Evolutionary conservation across 2,888 invertebrate genomes (phyloP).

Genomic region (Stegophylla sp.): DNA sequence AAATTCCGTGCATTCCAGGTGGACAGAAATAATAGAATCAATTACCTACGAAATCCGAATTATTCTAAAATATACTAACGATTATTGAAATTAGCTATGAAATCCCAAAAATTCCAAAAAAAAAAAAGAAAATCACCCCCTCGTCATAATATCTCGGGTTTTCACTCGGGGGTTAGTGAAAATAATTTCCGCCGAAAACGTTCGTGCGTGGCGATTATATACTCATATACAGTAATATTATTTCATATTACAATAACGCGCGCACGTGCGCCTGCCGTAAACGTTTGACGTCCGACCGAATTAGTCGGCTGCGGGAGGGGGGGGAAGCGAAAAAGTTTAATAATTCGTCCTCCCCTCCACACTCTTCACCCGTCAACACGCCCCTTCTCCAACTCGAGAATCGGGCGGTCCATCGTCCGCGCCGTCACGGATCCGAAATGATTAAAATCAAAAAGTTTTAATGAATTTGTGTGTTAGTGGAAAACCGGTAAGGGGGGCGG

Average conservation of each 20-base stretch:
- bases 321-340: neutral
- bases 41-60: too few species aligned
- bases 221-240: neutral
- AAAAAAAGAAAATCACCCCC: too few species aligned
- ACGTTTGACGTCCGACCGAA: conserved; percentile 5
- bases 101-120: too few species aligned
- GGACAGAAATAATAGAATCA: too few species aligned
- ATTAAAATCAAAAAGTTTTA: conserved; percentile 52
- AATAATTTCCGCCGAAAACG: too few species aligned
- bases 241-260: too few species aligned
- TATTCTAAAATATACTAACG: too few species aligned
- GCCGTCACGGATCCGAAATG: conserved; percentile 14
- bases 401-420: neutral
- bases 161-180: too few species aligned
- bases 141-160: too few species aligned
- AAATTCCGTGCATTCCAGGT: too few species aligned
- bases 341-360: neutral
- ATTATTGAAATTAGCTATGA: too few species aligned
- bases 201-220: neutral
- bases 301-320: neutral
- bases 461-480: conserved; percentile 51
- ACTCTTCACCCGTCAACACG: neutral
- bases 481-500: too few species aligned
- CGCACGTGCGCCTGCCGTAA: neutral
- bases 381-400: neutral